phyloP scores from a whole-genome alignment of 2,888 invertebrate species.

The Malthinus seriepunctatus region DNA sequence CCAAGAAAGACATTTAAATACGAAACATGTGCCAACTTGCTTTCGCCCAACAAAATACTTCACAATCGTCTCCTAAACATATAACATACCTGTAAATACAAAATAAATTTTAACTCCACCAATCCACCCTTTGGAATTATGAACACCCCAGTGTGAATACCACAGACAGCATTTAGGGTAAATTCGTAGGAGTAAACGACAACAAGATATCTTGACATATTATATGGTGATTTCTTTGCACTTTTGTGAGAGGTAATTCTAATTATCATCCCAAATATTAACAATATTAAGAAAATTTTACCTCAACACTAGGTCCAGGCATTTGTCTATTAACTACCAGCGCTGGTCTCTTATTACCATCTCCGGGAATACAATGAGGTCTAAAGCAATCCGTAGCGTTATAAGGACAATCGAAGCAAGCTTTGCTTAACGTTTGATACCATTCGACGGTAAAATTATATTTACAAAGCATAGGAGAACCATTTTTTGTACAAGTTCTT shows the following conservation, averaged over 20 bases:
- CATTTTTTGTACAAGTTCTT: slow-evolving; percentile 65
- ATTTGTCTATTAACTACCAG: slow-evolving; percentile 83
- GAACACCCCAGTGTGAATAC: too few relatives aligned
- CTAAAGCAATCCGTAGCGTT: slow-evolving; percentile 74
- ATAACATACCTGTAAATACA: slow-evolving; percentile 63
- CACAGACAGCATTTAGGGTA: too few relatives aligned
- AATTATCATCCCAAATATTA: too few relatives aligned
- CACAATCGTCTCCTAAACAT: too few relatives aligned
- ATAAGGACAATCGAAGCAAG: slow-evolving; percentile 81
- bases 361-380: slow-evolving; percentile 81
- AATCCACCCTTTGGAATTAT: too few relatives aligned
- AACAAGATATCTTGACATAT: too few relatives aligned
- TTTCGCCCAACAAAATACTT: too few relatives aligned
- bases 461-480: slow-evolving; percentile 67
- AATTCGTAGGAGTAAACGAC: too few relatives aligned
- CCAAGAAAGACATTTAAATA: too few relatives aligned
- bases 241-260: too few relatives aligned
- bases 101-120: not conserved
- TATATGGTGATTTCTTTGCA: too few relatives aligned
- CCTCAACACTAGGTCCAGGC: slow-evolving; percentile 86
- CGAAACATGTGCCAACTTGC: too few relatives aligned
- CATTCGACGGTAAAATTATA: slow-evolving; percentile 79
- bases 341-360: slow-evolving; percentile 76
- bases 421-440: slow-evolving; percentile 86
- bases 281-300: slow-evolving; percentile 44